A percentile compares a stretch with the other conserved stretches of the same genome.
phyloP scores from a whole-genome alignment of 2,888 invertebrate species.

The Pseudanteris insignis region DNA sequence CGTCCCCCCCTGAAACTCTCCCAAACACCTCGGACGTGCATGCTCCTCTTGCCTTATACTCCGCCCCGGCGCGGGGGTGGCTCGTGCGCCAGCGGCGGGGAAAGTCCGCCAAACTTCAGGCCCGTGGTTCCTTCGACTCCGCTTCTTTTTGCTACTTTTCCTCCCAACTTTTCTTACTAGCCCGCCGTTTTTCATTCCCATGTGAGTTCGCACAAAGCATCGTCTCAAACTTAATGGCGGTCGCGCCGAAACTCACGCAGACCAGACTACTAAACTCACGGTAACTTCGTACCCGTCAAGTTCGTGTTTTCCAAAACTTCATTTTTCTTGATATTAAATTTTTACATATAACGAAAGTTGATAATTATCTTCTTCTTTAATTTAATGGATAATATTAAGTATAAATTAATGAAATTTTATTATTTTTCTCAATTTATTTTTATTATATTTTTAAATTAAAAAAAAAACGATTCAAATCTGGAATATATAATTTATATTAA shows the following conservation, averaged over 20 bases:
- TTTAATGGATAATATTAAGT: too few relatives aligned
- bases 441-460: too few relatives aligned
- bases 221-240: constrained; percentile 16
- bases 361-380: too few relatives aligned
- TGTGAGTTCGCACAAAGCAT: constrained; percentile 26
- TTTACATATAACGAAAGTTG: too few relatives aligned
- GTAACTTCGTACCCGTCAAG: too few relatives aligned
- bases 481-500: too few relatives aligned
- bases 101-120: background rate
- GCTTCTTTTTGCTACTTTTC: constrained; percentile 39
- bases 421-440: too few relatives aligned
- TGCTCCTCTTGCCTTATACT: constrained; percentile 39
- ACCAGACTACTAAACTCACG: background rate
- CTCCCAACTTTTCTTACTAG: constrained; percentile 49
- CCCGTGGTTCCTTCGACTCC: constrained; percentile 13
- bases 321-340: too few relatives aligned
- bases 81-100: background rate
- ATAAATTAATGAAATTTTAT: too few relatives aligned
- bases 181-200: constrained; percentile 51
- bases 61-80: constrained; percentile 18
- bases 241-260: constrained; percentile 12
- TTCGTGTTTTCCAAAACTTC: too few relatives aligned
- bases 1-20: constrained; percentile 11
- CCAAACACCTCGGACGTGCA: constrained; percentile 41
- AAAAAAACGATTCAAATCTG: too few relatives aligned